Evolutionary conservation across 2,113 vertebrate genomes (phyloP).

Genomic region (Carlito syrichta): DNA sequence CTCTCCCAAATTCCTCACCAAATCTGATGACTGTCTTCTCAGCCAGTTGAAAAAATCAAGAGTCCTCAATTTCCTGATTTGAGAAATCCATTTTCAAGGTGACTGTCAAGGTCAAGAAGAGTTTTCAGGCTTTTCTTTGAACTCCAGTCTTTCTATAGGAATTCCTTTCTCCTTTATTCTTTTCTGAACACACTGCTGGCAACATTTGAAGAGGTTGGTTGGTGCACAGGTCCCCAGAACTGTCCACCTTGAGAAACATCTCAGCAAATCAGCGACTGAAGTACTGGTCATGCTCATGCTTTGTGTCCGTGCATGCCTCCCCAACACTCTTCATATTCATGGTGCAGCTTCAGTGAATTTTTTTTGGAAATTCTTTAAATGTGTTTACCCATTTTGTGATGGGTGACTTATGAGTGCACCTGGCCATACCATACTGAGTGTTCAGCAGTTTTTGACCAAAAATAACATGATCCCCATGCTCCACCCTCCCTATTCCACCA

Average conservation of each 20-base stretch:
- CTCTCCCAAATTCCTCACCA: not conserved
- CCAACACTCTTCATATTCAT: constrained; percentile 99
- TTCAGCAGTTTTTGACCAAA: too few species aligned
- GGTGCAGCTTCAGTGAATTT: too few species aligned
- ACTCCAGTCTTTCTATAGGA: constrained; percentile 95
- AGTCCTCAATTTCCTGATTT: not conserved
- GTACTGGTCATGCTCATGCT: constrained; percentile 96
- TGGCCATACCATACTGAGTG: too few species aligned
- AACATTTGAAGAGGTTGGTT: constrained; percentile 93
- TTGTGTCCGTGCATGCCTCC: constrained; percentile 96
- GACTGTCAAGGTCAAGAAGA: constrained; percentile 81
- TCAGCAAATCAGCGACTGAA: constrained; percentile 99
- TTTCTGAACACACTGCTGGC: constrained; percentile 96
- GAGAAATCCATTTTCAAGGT: not conserved
- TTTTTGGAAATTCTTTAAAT: too few species aligned
- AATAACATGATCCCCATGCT: too few species aligned
- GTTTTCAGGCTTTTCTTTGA: constrained; percentile 92
- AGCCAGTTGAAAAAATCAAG: not conserved
- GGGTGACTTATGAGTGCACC: too few species aligned
- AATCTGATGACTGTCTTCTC: constrained; percentile 4
- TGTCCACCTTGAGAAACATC: constrained; percentile 96
- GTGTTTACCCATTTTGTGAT: too few species aligned
- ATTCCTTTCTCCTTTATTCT: constrained; percentile 98
- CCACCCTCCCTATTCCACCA: too few species aligned
- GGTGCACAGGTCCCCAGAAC: constrained; percentile 91